Conservation (phyloP, 2,113 vertebrate genomes). For the Odontophorus gujanensis region DNA sequence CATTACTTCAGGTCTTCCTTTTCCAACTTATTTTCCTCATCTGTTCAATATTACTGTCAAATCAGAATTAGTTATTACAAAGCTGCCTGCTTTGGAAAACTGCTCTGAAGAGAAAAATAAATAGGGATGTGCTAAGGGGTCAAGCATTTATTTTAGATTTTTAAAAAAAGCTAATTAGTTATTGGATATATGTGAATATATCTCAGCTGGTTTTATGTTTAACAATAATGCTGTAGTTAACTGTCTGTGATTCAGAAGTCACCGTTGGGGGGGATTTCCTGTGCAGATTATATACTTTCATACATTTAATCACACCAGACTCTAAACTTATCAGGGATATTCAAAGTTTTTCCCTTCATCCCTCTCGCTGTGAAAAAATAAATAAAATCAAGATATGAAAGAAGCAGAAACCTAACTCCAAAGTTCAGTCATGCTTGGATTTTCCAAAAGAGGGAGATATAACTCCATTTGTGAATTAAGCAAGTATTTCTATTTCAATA, state of each 20-base stretch:
- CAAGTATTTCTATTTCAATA: background rate
- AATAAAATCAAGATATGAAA: background rate
- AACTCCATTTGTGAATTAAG: slow-evolving; percentile 57
- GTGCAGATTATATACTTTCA: too few relatives aligned
- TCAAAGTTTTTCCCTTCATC: background rate
- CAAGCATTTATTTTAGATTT: background rate
- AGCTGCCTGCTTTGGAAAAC: background rate
- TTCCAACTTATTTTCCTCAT: background rate
- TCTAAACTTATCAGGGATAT: background rate
- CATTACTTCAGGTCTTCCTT: background rate
- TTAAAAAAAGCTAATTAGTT: background rate
- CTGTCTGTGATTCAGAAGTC: background rate
- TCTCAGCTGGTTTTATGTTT: background rate
- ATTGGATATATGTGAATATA: background rate
- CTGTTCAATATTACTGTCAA: background rate
- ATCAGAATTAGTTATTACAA: background rate
- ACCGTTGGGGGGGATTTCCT: background rate
- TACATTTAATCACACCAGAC: background rate
- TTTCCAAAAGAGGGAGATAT: slow-evolving; percentile 81
- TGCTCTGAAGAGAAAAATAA: too few relatives aligned
- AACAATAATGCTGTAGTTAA: background rate
- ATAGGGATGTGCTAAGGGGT: background rate
- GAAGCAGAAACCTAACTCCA: background rate
- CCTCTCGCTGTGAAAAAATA: background rate
- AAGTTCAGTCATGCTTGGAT: slow-evolving; percentile 33